Base-by-base conservation (phyloP, 2,888 invertebrate genomes). In the Pemphredon lugubris region DNA sequence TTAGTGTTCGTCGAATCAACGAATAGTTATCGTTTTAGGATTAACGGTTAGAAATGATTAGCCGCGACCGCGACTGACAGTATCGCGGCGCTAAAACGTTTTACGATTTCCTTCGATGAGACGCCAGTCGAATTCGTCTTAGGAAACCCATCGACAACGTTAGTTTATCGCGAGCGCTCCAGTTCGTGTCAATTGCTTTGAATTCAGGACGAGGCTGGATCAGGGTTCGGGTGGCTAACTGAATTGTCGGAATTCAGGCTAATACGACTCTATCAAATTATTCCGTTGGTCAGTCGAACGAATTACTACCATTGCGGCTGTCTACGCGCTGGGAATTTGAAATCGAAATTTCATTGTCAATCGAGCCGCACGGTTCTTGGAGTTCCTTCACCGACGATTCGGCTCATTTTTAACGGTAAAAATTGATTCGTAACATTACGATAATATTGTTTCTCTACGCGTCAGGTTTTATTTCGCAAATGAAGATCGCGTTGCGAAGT, bases 141-240 rank as follows among this genome's bases (percentile, higher is more conserved):
- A 55, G 65, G 61, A 79, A 79, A 61, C 21, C 47, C 55, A 79
- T 68, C 47, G 48, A 44, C 37, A 59, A 59, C 48, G 47, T 64
- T 66, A 54, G 59, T 58, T 47, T 60, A 50, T 65, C 44, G 16
- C 45, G 20, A 26, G 61, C 53, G 78, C 66, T 70, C 70, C 55
- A 77, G 66, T 77, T 82, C 61, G 73, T 68, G 66, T 71, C 79
- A 81, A 82, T 84, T 83, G 81, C 47, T 70, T 61, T 58, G 63
- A 82, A 84, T 83, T 83, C 75, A 73, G 84, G 64, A 73, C 83
- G 81, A 81, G 84, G 81, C 73, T 83, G 70, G 71, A 68, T 75
- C 76, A 74, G 66, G 74, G 73, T 60, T 75, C 63, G 71, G 61
- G 69, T 61, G 65, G 70, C 79, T 83, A 84, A 84, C 81, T 77